Conservation (phyloP, 2,888 invertebrate genomes). For the Portevinia maculata region DNA sequence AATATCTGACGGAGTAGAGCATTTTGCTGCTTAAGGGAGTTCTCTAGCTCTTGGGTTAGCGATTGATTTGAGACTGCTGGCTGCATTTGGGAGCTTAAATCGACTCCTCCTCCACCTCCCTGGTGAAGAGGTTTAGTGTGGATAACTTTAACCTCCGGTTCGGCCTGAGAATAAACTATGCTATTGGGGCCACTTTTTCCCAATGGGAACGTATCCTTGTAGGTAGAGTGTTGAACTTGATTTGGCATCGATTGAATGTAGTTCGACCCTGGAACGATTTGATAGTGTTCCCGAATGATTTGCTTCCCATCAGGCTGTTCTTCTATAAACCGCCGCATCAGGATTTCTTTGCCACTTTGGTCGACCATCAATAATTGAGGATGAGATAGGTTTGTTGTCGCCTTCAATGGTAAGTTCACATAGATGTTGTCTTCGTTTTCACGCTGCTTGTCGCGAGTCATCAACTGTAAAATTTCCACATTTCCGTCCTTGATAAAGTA, state of each 20-base stretch:
- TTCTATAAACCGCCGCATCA: slow-evolving; percentile 92
- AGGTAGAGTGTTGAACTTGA: slow-evolving; percentile 80
- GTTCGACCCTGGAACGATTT: slow-evolving; percentile 81
- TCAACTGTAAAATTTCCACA: slow-evolving; percentile 91
- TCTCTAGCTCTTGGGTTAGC: slow-evolving; percentile 87
- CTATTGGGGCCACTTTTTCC: slow-evolving; percentile 82
- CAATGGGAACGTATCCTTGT: slow-evolving; percentile 78
- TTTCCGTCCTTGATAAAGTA: slow-evolving; percentile 93
- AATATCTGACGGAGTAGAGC: slow-evolving; percentile 89
- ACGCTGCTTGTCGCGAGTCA: slow-evolving; percentile 87
- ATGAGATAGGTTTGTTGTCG: slow-evolving; percentile 84
- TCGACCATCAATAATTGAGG: slow-evolving; percentile 87
- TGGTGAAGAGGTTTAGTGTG: slow-evolving; percentile 82
- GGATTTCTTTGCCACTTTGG: slow-evolving; percentile 92
- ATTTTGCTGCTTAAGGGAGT: slow-evolving; percentile 89
- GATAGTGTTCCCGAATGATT: slow-evolving; percentile 84
- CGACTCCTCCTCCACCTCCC: slow-evolving; percentile 75
- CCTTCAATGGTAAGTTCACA: slow-evolving; percentile 84
- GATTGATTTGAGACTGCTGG: slow-evolving; percentile 83
- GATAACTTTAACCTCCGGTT: slow-evolving; percentile 83
- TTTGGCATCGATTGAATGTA: slow-evolving; percentile 82
- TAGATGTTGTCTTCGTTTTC: slow-evolving; percentile 86
- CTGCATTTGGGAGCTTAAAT: slow-evolving; percentile 81
- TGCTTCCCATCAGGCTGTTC: slow-evolving; percentile 89
- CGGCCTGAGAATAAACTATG: slow-evolving; percentile 84